These are phyloP conservation scores for Gymnorhina tibicen DNA, from an alignment of 2,113 vertebrate species.

Conservation along the genomic window DNA sequence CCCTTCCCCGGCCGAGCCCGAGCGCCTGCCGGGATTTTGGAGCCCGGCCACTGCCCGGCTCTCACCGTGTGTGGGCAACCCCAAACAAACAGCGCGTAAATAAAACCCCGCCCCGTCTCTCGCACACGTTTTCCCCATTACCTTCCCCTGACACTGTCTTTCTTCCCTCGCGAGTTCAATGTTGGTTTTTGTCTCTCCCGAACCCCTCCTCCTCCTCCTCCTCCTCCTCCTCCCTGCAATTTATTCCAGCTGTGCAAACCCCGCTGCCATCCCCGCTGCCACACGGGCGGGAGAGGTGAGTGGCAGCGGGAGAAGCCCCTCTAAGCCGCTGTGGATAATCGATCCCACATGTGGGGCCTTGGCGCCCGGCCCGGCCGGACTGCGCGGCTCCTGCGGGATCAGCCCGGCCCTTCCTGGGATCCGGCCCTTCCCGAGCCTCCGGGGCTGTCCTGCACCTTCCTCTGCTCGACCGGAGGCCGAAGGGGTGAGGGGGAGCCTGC, in stretches of 20 bases:
- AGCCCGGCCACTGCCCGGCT: conserved; percentile 16
- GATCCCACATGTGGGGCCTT: conserved; percentile 76
- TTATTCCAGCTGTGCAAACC: conserved; percentile 90
- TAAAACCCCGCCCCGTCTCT: conserved; percentile 23
- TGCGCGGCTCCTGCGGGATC: neutral
- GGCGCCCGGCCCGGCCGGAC: conserved; percentile 34
- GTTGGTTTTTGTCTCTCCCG: conserved; percentile 79
- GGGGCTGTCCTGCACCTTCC: neutral
- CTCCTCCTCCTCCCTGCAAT: conserved; percentile 74
- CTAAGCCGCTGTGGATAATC: conserved; percentile 76
- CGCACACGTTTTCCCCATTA: conserved; percentile 77
- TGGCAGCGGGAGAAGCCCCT: conserved; percentile 74
- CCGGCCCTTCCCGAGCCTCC: neutral
- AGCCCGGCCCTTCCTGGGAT: neutral
- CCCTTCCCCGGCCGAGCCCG: neutral
- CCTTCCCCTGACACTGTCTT: conserved; percentile 71
- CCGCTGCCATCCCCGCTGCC: conserved; percentile 78
- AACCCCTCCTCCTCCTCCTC: conserved; percentile 56
- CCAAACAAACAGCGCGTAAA: conserved; percentile 63
- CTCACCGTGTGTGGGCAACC: conserved; percentile 51
- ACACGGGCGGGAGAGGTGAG: conserved; percentile 77
- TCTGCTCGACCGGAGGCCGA: rapidly evolving
- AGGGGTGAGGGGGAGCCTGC: neutral
- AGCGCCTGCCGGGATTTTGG: conserved; percentile 42
- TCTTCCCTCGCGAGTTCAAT: conserved; percentile 75